Conservation (phyloP, 2,888 invertebrate genomes). For the Watsonalla cultraria region DNA sequence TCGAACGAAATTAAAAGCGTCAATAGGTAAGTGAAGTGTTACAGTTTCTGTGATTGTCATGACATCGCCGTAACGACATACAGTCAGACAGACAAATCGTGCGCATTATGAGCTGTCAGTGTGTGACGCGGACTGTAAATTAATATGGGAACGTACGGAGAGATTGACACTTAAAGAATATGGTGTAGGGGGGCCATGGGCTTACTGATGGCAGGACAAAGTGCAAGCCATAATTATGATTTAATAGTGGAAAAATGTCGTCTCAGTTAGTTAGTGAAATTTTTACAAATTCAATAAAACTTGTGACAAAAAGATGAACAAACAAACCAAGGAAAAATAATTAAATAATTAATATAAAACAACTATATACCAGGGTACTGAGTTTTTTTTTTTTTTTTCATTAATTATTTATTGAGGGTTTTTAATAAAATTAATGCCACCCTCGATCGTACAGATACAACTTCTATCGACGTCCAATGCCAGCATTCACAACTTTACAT, state of each 20-base stretch:
- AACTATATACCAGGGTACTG: too few species aligned
- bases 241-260: not conserved
- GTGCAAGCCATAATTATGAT: not conserved
- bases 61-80: conserved; percentile 28
- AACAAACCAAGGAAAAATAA: too few species aligned
- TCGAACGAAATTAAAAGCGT: conserved; percentile 14
- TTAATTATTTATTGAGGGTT: too few species aligned
- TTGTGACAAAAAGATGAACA: too few species aligned
- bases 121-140: conserved; percentile 54
- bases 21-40: conserved; percentile 18
- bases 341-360: too few species aligned
- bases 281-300: too few species aligned
- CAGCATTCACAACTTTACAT: too few species aligned
- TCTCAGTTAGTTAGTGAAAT: too few species aligned
- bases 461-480: too few species aligned
- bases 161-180: conserved; percentile 54
- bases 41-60: conserved; percentile 26
- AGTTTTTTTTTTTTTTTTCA: too few species aligned
- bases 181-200: conserved; percentile 23
- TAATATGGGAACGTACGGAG: conserved; percentile 66
- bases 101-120: conserved; percentile 62
- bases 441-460: too few species aligned
- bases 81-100: conserved; percentile 53
- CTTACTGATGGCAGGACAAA: conserved; percentile 3
- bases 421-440: too few species aligned